A percentile compares a stretch with the other conserved stretches of the same genome.
Conservation (phyloP, 2,888 invertebrate species). For the Oxyscelio sp. region DNA sequence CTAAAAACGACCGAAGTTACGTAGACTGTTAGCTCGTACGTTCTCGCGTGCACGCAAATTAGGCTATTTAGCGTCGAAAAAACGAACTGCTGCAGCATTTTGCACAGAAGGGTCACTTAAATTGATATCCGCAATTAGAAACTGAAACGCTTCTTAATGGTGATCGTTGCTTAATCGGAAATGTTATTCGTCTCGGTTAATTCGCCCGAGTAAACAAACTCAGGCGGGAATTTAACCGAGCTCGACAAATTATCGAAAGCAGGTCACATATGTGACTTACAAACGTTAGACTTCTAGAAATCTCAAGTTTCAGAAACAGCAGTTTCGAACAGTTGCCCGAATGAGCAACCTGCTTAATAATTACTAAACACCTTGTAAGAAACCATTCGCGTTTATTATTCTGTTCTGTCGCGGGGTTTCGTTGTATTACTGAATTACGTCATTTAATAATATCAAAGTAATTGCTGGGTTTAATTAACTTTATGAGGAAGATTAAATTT, state of each 20-base stretch:
- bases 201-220: conserved; percentile 25
- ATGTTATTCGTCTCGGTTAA: conserved; percentile 6
- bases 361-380: neutral
- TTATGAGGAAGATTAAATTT: too few relatives aligned
- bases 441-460: neutral
- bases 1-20: conserved; percentile 74
- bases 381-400: neutral
- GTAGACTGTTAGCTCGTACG: conserved; percentile 53
- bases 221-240: conserved; percentile 13
- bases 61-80: conserved; percentile 36
- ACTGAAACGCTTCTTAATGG: conserved; percentile 2
- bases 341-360: conserved; percentile 27
- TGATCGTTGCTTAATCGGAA: conserved; percentile 20
- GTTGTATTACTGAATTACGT: neutral
- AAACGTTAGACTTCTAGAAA: conserved; percentile 35
- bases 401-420: neutral
- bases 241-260: conserved; percentile 47
- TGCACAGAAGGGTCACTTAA: neutral
- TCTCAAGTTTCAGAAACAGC: conserved; percentile 46
- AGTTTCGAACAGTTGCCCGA: conserved; percentile 24
- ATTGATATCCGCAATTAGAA: neutral
- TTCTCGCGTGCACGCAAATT: conserved; percentile 55
- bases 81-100: neutral
- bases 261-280: conserved; percentile 46
- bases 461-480: too few relatives aligned